Base-by-base conservation (phyloP, 2,888 invertebrate genomes). In the Hyles lineata region DNA sequence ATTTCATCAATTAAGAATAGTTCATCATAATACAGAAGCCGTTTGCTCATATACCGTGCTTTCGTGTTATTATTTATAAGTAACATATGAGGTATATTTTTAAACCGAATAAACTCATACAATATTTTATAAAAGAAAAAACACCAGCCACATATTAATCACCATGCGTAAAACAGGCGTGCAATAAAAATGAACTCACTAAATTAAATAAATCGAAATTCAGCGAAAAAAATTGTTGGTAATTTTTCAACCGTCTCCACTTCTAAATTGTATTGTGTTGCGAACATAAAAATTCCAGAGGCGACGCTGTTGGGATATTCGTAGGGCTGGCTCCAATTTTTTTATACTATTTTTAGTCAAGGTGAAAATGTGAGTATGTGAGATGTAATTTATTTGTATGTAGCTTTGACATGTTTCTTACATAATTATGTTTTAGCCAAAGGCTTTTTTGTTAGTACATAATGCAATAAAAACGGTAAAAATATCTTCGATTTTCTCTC, bases 201-300 rank as follows among this genome's bases (percentile, higher is more conserved):
- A 55, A 63, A 63, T 32, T 52, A 52, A 62, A 67, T 43, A 55
- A 58, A 58, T 58, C 72, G 67, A 72, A 72, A 67, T 67, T 63
- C n/a, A 50, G 69, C 55, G n/a, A 73, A 73, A 50, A 67, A 67
- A 43, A 74, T 74, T 74, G 62, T 25, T 72, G 25, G 70, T 29
- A 72, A 74, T 75, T 61, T 70, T 76, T 74, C 75, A 67, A 67
- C 67, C 50, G 67, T 23, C 61, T 67, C 72, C 74, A 73, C 74
- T 61, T 70, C 43, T 58, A 76, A 75, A 75, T 73, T 75, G 70
- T 73, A 82, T 85, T 82, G 81, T 82, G 78, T 63, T 81, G 77
- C 80, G 82, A 83, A 79, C 80, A 82, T 83, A 82, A 83, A 85
- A 86, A 85, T 77, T 80, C 80, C 78, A 77, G 61, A 70, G n/a